A percentile compares a stretch with the other conserved stretches of the same genome.
These are phyloP conservation scores for Hypsopygia costalis DNA, from an alignment of 2,888 invertebrate species.

Conservation along the genomic window DNA sequence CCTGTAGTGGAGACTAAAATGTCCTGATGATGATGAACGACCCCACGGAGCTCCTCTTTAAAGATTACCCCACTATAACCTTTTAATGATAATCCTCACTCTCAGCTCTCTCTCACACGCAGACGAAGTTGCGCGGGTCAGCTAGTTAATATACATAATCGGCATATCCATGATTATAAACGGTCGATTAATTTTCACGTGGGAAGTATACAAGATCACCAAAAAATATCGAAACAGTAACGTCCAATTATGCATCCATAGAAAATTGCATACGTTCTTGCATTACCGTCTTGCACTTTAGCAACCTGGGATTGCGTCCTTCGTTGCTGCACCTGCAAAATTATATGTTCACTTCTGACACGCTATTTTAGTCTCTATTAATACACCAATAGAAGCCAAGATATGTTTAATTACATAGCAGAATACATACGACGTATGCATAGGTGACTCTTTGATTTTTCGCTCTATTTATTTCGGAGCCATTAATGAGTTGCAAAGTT, in stretches of 20 bases:
- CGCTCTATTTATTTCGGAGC: slow-evolving; percentile 62
- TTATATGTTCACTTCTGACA: slow-evolving; percentile 3
- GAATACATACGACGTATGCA: slow-evolving; percentile 19
- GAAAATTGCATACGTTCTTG: slow-evolving; percentile 41
- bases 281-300: slow-evolving; percentile 39
- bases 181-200: slow-evolving; percentile 5
- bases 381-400: background rate
- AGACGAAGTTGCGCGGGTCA: too few relatives aligned
- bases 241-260: slow-evolving; percentile 11
- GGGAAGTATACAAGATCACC: slow-evolving; percentile 21
- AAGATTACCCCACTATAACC: too few relatives aligned
- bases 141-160: too few relatives aligned
- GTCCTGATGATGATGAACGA: too few relatives aligned
- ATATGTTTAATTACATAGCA: background rate
- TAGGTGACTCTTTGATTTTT: slow-evolving; percentile 55
- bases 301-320: slow-evolving; percentile 45
- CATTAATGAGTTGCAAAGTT: slow-evolving; percentile 56
- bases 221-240: slow-evolving; percentile 31
- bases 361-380: slow-evolving; percentile 14
- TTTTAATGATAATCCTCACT: too few relatives aligned
- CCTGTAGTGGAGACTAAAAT: too few relatives aligned
- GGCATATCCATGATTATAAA: too few relatives aligned
- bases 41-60: too few relatives aligned
- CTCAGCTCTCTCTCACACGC: too few relatives aligned
- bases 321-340: slow-evolving; percentile 27